Conservation (phyloP, 2,797 vertebrate genomes). For the Morus bassanus region DNA sequence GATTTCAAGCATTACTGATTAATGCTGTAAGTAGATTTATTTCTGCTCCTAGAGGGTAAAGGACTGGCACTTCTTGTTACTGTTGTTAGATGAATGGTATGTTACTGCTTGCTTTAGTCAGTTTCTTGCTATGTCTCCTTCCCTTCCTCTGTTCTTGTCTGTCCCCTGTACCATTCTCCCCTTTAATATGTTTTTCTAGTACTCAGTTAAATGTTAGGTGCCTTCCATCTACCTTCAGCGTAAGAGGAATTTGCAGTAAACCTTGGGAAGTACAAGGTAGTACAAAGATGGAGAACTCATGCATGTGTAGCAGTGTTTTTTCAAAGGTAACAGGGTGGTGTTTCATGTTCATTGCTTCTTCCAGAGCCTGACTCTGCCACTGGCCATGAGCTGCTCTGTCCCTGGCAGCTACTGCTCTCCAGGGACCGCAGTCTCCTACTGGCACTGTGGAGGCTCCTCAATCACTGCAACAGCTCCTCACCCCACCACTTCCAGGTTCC, state of each 20-base stretch:
- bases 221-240: not conserved
- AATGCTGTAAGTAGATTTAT: not conserved
- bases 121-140: not conserved
- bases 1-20: slow-evolving; percentile 21
- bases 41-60: slow-evolving; percentile 6
- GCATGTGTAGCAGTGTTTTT: not conserved
- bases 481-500: not conserved
- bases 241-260: not conserved
- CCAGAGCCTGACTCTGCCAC: not conserved
- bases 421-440: not conserved
- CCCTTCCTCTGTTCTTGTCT: not conserved
- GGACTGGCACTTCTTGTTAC: not conserved
- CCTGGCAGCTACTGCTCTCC: not conserved
- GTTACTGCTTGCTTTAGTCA: not conserved
- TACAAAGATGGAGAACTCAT: not conserved
- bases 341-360: not conserved
- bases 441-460: not conserved
- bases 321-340: not conserved
- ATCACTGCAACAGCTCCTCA: not conserved
- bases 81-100: not conserved
- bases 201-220: not conserved
- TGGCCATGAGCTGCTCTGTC: not conserved
- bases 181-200: not conserved
- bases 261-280: not conserved
- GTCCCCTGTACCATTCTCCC: not conserved